Evolutionary conservation across 2,797 vertebrate genomes (phyloP), one percentile per base, ranked within the genome.

Genomic region (Pangasius krempfi): DNA sequence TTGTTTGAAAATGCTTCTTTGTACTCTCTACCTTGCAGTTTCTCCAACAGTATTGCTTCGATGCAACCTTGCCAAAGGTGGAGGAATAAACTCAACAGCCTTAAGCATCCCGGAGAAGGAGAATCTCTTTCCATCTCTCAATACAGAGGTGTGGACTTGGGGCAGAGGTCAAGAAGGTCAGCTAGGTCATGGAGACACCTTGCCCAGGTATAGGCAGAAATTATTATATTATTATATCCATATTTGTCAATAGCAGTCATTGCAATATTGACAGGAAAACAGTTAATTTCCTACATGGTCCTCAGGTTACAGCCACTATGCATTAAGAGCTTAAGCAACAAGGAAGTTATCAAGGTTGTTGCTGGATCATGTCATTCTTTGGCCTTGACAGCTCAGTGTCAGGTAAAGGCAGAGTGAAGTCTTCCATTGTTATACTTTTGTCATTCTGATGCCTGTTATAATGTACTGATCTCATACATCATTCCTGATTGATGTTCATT

Each of bases 81-180:
- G 95, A 66, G 94, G 95, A 0, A 95, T 97, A 89, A 95, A 95
- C 78, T 91, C 96, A 90, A 96, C 95, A 7, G 96, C 95, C 12
- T 95, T 96, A 0, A 96, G 96, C 78, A 94, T 86, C 50, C 95
- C 95, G 10, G 96, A 88, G 82, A 88, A 75, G 37, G 56, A 86
- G 76, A 85, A 56, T 86, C 66, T 89, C 30, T 91, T 99, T 86
- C 98, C 97, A 0, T 97, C 96, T 85, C 94, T 99, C 90, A 96
- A 96, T 91, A 99, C 98, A 0, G 99, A 99, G 90, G 98, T 99
- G 81, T 99, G 99, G 99, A 99, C 96, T 93, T 99, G 99, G 99
- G 99, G 99, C 18, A 97, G 97, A 27, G 98, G 99, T 4, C 97
- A 98, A 73, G 98, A 99, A 91, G 99, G 99, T 2, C 99, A 99